Evolutionary conservation across 2,113 vertebrate species (phyloP).

Genomic region (Falcunculus frontatus): DNA sequence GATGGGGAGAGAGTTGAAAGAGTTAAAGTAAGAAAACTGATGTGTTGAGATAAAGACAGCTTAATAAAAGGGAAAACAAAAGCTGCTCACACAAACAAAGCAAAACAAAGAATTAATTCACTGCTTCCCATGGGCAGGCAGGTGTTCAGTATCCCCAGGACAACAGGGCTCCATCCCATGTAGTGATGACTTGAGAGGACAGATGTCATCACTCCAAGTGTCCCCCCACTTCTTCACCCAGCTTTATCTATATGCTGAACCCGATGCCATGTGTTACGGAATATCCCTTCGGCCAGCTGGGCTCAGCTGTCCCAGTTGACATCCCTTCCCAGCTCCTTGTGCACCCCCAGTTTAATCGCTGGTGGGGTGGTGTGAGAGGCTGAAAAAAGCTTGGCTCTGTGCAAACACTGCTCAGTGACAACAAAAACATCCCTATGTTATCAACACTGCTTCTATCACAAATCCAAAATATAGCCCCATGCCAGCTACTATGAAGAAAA

Average conservation of each 20-base stretch:
- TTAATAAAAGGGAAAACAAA: neutral
- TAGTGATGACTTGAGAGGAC: neutral
- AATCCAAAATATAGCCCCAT: neutral
- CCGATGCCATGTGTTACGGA: neutral
- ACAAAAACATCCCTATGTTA: neutral
- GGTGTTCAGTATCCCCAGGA: neutral
- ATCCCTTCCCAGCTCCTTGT: neutral
- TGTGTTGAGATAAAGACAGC: neutral
- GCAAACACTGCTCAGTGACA: neutral
- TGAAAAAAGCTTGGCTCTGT: neutral
- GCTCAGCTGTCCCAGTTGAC: neutral
- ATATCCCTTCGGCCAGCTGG: neutral
- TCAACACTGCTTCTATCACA: neutral
- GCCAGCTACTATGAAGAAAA: neutral
- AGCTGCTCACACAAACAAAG: neutral
- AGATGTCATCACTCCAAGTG: neutral
- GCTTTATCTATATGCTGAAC: neutral
- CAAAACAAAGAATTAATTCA: neutral
- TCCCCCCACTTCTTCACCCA: neutral
- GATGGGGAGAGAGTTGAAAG: neutral
- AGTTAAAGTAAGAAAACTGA: neutral
- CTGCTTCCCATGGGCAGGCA: neutral
- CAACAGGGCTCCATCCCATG: rapidly evolving
- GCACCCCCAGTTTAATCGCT: no score
- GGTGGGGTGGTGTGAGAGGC: neutral